Evolutionary conservation across 92 coral and sea anemone genomes (phyloP), one percentile per base, ranked within the genome.

Genomic region (Umimayanthus kanabou): DNA sequence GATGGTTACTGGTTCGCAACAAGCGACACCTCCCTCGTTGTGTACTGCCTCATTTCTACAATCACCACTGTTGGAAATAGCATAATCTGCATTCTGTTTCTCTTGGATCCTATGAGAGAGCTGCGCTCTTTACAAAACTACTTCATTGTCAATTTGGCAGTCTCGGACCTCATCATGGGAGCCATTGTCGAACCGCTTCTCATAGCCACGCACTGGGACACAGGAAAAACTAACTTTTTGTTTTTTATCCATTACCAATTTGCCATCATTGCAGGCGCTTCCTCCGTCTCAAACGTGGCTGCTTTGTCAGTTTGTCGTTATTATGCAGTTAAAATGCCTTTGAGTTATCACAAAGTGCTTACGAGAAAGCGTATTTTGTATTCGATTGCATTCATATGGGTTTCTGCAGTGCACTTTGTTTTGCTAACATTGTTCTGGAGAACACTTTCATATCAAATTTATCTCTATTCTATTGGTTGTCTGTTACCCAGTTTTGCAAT

Each of bases 1-100:
- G 94, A 94, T 18, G 96, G 96, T 4, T 94, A 94, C 73, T 94
- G 96, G 96, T 92, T 94, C 50, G 86, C 82, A 42, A 90, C 93
- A 22, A 94, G 88, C 39, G 87, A 90, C 14, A 61, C 92, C n/a
- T 92, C 95, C 33, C 87, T 91, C 29, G 76, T 94, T 61, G 85
- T 89, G 79, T 94, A 94, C 58, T 79, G 92, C 10, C 69, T 90
- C 50, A 92, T 94, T 28, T 90, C 94, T 6, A 53, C 88, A 25
- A 53, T 92, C 42, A 94, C 96, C 8, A 76, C 92, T 7, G 83
- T 81, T 26, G 96, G 96, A 22, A 94, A 94, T 49, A 74, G 92
- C 5, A 70, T 94, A 3, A 89, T 94, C 65, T 92, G 94, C 85
- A 84, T 85, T 50, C 92, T 94, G 43, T 94, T 92, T 64, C 77